phyloP scores from a whole-genome alignment of 2,797 vertebrate genomes.

The Trachops cirrhosus region DNA sequence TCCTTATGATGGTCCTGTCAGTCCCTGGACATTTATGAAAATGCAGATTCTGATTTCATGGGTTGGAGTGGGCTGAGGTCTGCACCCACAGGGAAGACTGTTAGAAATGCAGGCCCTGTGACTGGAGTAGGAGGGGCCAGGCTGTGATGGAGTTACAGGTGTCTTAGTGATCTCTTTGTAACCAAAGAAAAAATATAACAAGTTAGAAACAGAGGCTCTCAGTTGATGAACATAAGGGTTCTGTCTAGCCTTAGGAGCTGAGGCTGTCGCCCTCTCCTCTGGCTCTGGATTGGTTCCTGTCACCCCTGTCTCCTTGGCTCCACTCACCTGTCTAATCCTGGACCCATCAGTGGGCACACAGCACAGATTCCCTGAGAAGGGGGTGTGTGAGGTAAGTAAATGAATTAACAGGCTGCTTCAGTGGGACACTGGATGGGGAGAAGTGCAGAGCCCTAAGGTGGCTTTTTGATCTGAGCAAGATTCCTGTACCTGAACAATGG shows the following conservation, averaged over 20 bases:
- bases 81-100: neutral
- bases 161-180: neutral
- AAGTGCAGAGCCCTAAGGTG: neutral
- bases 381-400: neutral
- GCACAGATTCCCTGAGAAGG: neutral
- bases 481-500: neutral
- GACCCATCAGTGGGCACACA: neutral
- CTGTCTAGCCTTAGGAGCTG: neutral
- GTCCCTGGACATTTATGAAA: neutral
- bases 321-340: neutral
- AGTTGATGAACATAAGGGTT: neutral
- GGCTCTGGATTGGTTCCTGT: neutral
- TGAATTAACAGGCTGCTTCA: neutral
- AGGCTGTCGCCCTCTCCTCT: neutral
- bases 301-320: neutral
- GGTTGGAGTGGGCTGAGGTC: neutral
- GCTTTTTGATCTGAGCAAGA: neutral
- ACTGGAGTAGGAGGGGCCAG: neutral
- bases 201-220: neutral
- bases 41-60: neutral
- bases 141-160: too few relatives aligned
- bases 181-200: neutral
- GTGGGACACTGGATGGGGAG: neutral
- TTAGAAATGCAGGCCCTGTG: neutral
- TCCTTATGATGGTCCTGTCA: neutral